These are phyloP conservation scores for Ormyrus labotus DNA, from an alignment of 2,888 invertebrate genomes.

Conservation along the genomic window DNA sequence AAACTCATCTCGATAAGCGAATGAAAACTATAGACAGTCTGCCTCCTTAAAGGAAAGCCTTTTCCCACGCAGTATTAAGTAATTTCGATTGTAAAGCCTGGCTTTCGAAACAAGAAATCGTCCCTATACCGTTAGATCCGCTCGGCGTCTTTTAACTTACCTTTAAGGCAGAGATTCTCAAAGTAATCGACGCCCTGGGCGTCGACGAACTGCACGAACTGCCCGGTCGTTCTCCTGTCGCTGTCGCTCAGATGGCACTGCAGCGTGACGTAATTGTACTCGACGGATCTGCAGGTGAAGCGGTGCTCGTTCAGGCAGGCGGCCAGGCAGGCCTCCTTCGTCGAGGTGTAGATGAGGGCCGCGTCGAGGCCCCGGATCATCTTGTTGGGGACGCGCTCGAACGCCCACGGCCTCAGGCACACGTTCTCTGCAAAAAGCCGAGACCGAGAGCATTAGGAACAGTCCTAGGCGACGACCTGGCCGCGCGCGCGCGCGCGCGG, in stretches of 20 bases:
- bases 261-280: slow-evolving; percentile 95
- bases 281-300: slow-evolving; percentile 93
- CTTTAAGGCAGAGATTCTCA: slow-evolving; percentile 93
- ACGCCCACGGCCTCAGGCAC: slow-evolving; percentile 93
- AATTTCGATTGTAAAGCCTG: no score
- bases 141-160: slow-evolving; percentile 69
- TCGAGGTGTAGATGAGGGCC: slow-evolving; percentile 93
- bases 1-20: no score
- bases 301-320: slow-evolving; percentile 96
- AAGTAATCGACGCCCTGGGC: slow-evolving; percentile 90
- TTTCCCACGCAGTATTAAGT: no score
- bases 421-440: slow-evolving; percentile 84
- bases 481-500: no score
- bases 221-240: slow-evolving; percentile 90
- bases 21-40: no score
- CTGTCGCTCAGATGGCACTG: slow-evolving; percentile 94
- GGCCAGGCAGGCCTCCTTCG: slow-evolving; percentile 94
- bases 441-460: background rate
- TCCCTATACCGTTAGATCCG: no score
- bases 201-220: slow-evolving; percentile 92
- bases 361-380: slow-evolving; percentile 93
- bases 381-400: slow-evolving; percentile 95
- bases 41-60: no score
- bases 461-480: no score
- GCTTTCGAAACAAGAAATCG: no score